phyloP scores from a whole-genome alignment of 2,113 vertebrate species.

The Sisor rabdophorus region DNA sequence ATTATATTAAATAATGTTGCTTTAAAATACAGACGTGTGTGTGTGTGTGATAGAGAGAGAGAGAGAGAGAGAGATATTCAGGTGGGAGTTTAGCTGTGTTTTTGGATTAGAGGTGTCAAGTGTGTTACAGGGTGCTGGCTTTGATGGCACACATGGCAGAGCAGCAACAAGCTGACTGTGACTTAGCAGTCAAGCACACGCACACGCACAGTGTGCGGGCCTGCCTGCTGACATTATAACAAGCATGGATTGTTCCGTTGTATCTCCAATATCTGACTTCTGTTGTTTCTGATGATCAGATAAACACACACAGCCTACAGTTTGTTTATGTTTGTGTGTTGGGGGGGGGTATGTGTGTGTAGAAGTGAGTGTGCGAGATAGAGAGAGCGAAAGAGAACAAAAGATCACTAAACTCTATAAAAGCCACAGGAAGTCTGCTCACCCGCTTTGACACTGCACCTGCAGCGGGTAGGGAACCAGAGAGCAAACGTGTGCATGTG shows the following conservation, averaged over 20 bases:
- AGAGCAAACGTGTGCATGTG: background rate
- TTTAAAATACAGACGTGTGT: no score
- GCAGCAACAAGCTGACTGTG: conserved; percentile 28
- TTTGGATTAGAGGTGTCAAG: conserved; percentile 12
- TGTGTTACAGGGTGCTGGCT: conserved; percentile 11
- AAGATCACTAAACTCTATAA: background rate
- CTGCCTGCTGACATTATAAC: background rate
- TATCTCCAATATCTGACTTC: background rate
- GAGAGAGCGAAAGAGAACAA: background rate
- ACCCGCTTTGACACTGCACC: conserved; percentile 32
- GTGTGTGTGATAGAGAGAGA: no score
- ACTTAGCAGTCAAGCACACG: conserved; percentile 23
- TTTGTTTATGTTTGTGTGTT: conserved; percentile 10
- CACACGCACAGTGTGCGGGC: conserved; percentile 5
- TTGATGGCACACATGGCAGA: conserved; percentile 11
- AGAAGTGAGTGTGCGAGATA: background rate
- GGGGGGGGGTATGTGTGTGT: background rate
- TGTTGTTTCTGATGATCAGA: background rate
- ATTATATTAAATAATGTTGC: no score
- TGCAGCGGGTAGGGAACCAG: conserved; percentile 28
- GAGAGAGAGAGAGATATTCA: background rate
- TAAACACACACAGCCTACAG: conserved; percentile 3
- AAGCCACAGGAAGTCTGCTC: conserved; percentile 47
- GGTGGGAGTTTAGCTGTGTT: background rate
- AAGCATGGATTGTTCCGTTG: background rate